Percentiles rank a stretch among this genome's conserved stretches.
These are phyloP conservation scores for Epicampocera succincta DNA, from an alignment of 2,888 invertebrate species.

Conservation along the genomic window DNA sequence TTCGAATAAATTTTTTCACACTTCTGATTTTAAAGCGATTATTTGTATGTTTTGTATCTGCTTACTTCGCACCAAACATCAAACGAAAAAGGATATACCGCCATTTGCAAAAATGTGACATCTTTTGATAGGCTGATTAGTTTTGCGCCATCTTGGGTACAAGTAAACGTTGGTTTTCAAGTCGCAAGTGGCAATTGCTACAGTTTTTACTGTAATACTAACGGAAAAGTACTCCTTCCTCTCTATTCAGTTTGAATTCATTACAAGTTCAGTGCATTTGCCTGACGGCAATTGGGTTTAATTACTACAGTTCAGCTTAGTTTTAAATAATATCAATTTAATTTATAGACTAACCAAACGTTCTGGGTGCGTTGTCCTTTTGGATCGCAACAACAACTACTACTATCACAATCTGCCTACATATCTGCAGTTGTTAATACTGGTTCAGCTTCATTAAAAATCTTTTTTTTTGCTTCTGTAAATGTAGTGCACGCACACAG, in stretches of 20 bases:
- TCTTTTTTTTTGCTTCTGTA: conserved; percentile 10
- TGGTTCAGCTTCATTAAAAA: conserved; percentile 64
- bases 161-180: too few species aligned
- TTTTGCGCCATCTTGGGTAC: too few species aligned
- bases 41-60: too few species aligned
- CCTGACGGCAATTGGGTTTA: conserved; percentile 1
- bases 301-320: conserved; percentile 21
- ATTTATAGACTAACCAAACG: conserved; percentile 13
- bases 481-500: conserved; percentile 52
- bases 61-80: too few species aligned
- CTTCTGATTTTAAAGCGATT: too few species aligned
- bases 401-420: conserved; percentile 8
- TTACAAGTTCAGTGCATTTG: conserved; percentile 5
- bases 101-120: too few species aligned
- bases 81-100: too few species aligned
- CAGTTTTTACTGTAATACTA: too few species aligned
- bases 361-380: conserved; percentile 59
- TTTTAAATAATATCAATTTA: conserved; percentile 30
- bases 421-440: conserved; percentile 54
- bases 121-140: too few species aligned
- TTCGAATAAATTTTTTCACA: too few species aligned
- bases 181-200: too few species aligned
- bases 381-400: conserved; percentile 11
- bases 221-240: too few species aligned
- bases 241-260: background rate